Conservation (phyloP, 2,888 invertebrate genomes). For the Electrophaes corylata region DNA sequence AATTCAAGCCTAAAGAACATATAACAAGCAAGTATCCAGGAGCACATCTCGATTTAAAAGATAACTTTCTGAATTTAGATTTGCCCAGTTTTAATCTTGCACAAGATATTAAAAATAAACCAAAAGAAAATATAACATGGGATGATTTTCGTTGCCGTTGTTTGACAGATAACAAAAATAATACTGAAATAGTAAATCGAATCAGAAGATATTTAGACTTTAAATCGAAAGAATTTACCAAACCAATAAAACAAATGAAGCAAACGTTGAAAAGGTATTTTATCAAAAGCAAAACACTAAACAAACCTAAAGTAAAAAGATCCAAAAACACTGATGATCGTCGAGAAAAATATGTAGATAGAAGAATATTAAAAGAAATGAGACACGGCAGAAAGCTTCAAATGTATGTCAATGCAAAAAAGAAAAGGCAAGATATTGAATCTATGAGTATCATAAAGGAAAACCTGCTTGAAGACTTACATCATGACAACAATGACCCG, state of each 20-base stretch:
- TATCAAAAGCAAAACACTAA: constrained; percentile 17
- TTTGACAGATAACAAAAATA: constrained; percentile 42
- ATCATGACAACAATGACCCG: constrained; percentile 47
- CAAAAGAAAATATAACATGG: constrained; percentile 45
- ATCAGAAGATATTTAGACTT: constrained; percentile 68
- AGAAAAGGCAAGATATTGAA: constrained; percentile 38
- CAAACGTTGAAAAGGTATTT: constrained; percentile 45
- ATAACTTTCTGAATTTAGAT: constrained; percentile 53
- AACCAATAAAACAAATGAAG: constrained; percentile 51
- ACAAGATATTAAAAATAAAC: constrained; percentile 43
- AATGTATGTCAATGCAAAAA: constrained; percentile 38
- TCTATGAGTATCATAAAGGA: constrained; percentile 17
- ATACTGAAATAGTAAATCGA: constrained; percentile 62
- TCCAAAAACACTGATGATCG: constrained; percentile 1
- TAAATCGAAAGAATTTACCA: constrained; percentile 51
- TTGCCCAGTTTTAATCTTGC: constrained; percentile 34
- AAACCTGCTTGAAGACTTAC: constrained; percentile 15
- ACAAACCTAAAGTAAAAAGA: constrained; percentile 36
- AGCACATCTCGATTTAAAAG: constrained; percentile 58
- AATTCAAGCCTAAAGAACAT: constrained; percentile 73
- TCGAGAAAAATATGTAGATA: constrained; percentile 16
- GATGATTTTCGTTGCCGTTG: constrained; percentile 40
- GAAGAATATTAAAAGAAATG: constrained; percentile 40
- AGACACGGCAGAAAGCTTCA: constrained; percentile 50
- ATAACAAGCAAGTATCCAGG: constrained; percentile 67